Base-by-base conservation (phyloP, 1,140 invertebrate species). In the Chrysomallon squamiferum region DNA sequence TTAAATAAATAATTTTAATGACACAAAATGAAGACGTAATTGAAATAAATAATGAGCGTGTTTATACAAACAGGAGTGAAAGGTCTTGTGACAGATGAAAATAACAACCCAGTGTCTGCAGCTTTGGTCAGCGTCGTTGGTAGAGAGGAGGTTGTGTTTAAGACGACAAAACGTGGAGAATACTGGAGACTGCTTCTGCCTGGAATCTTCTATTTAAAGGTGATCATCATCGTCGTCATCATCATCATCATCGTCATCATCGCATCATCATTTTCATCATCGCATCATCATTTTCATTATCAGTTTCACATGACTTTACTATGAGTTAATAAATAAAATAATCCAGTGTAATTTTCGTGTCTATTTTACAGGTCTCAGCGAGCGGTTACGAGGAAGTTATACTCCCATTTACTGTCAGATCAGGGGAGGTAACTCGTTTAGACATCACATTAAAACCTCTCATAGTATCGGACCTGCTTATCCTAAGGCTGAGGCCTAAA, bases 61-160 rank as follows among this genome's bases (percentile, higher is more conserved):
- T n/a, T n/a, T n/a, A n/a, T n/a, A n/a, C 35, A 7, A 45, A n/a
- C 35, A 78, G 76, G 76, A 27, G 74, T 78, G 3, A 75, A 73
- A 62, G 76, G 76, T 11, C 27, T 77, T 25, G 64, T 78, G 43
- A 41, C 50, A 15, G 62, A 59, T 29, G 52, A 59, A 30, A 59
- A 66, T 25, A 52, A 54, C 9, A 50, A 69, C 32, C 11, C 43
- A 25, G 57, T 71, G 4, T n/a, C n/a, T n/a, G 59, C 41, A 30
- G 70, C 67, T 20, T 20, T 22, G 5, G 38, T 77, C 5, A 62
- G 22, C 25, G 33, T 75, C 0, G 20, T 43, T 13, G 74, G 71
- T 22, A 50, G 91, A 0, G 89, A 74, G 50, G n/a, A 49, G 3
- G 38, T 73, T n/a, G 57, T 33, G 3, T 76, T 74, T 50, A 69